Evolutionary conservation across 2,797 vertebrate genomes (phyloP), one percentile per base, ranked within the genome.

Genomic region (Buphagus erythrorhynchus): DNA sequence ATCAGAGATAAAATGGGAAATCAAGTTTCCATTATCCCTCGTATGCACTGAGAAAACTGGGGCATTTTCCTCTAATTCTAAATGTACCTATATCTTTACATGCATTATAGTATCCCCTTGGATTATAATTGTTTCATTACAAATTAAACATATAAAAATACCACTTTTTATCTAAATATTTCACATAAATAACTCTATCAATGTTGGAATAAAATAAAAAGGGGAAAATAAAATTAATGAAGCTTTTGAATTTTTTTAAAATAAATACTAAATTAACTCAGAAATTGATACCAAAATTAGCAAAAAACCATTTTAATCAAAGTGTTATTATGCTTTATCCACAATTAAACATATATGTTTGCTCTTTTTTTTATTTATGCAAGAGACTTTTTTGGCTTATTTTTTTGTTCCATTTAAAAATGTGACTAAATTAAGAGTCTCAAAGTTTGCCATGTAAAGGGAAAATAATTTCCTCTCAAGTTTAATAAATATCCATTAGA

Each of bases 311-410:
- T 24, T 31, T 6, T 33, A 49, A 36, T 2, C 6, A 29, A 61
- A 62, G 33, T 68, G 0, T 46, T 55, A 42, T 46, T 55, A 42
- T 6, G 1, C 59, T 45, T 55, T 46, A 20, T 51, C 18, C 2
- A 29, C 24, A 57, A 25, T 14, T 1, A 59, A 68, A 69, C 20
- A 42, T 7, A 58, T 7, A 10, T 43, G 55, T 75, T 51, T 61
- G 2, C 43, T 58, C 3, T 48, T 58, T 48, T 2, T 69, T 58
- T 62, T 19, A 25, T 12, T 51, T 21, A 63, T 26, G 11, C 42
- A 83, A n/a, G 3, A 69, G 9, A 29, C 2, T 9, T 71, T 63
- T 35, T 22, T 24, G 0, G 0, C 16, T 62, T 24, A 5, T 8
- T 58, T 24, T 54, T 24, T 55, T 36, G 3, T 58, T 74, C 10